Base-by-base conservation (phyloP, 1,140 invertebrate genomes). In the Drosophila micromelanica region DNA sequence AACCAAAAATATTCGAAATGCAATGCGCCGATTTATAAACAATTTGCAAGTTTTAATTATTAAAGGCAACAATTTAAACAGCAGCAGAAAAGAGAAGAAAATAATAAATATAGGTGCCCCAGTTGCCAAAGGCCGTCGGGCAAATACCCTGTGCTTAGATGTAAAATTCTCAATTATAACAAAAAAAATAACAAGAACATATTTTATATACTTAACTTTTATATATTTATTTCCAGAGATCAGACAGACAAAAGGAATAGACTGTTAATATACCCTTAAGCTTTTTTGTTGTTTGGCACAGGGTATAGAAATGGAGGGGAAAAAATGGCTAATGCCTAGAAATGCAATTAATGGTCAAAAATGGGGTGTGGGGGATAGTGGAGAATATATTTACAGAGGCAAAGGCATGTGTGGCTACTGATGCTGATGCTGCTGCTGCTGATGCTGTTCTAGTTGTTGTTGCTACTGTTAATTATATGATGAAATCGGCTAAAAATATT, bases 401-500 rank as follows among this genome's bases (percentile, higher is more conserved):
- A 32, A 9, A 35, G 7, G 32, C 32, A 35, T 35, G 32, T 35
- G 32, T 2, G 6, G 32, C 32, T 5, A 5, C 27, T 5, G 5
- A 1, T 27, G 27, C 27, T 5, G 27, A 5, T 27, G 27, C 11
- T 9, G 9, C 37, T n/a, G n/a, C n/a, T n/a, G n/a, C n/a, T n/a
- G n/a, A n/a, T 37, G 35, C 11, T 38, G 37, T 38, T n/a, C 37
- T 61, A 17, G 20, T 35, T 57, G 52, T 40, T 35, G 32, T 38
- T 30, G 30, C 17, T 65, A 42, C 69, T 65, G 57, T 11, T 51
- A 56, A 43, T 69, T 60, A 79, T 60, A 79, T 70, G 63, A 80
- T 80, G 56, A 77, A 85, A 80, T 86, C 43, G 37, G 52, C 80
- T 84, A 80, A 86, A 80, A 85, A 87, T 87, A 71, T 64, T 71